A percentile compares a stretch with the other conserved stretches of the same genome.
Conservation (phyloP, 2,113 vertebrate species). For the Phylloscopus trochiloides region DNA sequence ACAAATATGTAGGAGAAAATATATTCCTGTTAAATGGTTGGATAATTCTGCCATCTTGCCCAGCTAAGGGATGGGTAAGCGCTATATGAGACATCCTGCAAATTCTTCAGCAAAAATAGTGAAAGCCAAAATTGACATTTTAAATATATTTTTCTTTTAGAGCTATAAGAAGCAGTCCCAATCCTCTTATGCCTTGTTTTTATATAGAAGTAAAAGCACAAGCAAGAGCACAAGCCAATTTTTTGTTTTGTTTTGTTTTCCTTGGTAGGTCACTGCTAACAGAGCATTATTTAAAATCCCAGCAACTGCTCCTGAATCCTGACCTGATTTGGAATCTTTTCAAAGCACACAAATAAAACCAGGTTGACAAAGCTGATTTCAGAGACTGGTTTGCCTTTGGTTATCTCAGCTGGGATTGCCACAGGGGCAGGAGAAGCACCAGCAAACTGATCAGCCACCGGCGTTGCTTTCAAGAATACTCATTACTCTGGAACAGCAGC, state of each 20-base stretch:
- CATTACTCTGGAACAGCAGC: neutral
- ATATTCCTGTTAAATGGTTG: neutral
- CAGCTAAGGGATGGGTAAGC: neutral
- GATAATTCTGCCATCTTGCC: neutral
- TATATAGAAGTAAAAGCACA: neutral
- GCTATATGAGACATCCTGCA: neutral
- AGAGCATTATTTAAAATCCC: neutral
- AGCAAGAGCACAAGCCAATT: neutral
- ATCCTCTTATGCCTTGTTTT: neutral
- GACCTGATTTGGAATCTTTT: constrained; percentile 17
- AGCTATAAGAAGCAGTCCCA: neutral
- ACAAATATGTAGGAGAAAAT: neutral
- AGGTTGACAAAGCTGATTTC: neutral
- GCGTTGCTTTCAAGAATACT: neutral
- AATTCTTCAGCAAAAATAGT: neutral
- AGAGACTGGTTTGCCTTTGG: neutral
- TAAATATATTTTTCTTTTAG: neutral
- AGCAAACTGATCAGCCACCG: neutral
- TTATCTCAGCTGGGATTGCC: neutral
- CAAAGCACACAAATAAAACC: constrained; percentile 1
- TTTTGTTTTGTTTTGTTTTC: neutral
- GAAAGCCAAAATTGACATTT: neutral
- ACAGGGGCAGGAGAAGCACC: neutral
- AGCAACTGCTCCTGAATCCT: neutral
- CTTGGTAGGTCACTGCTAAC: neutral